These are phyloP conservation scores for Drosophila quadrilineata DNA, from an alignment of 1,140 invertebrate genomes.

Conservation along the genomic window DNA sequence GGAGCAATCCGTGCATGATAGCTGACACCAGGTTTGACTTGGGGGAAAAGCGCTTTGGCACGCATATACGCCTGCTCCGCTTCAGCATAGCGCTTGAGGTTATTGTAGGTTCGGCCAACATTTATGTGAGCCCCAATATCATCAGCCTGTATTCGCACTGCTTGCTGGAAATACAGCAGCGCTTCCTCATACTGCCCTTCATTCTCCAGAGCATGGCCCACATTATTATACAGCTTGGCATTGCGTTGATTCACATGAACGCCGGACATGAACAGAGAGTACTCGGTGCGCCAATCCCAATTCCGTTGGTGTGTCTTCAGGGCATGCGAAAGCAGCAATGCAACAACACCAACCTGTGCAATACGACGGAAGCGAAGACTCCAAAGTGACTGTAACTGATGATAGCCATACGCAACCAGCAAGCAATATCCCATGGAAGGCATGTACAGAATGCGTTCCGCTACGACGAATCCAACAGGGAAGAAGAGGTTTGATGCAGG, in stretches of 20 bases:
- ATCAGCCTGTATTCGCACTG: slow-evolving; percentile 95
- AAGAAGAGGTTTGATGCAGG: slow-evolving; percentile 98
- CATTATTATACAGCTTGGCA: slow-evolving; percentile 98
- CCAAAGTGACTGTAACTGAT: slow-evolving; percentile 66
- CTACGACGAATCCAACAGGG: slow-evolving; percentile 98
- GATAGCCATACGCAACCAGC: slow-evolving; percentile 91
- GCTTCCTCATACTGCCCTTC: slow-evolving; percentile 92
- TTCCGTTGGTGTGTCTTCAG: slow-evolving; percentile 93
- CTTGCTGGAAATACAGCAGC: slow-evolving; percentile 94
- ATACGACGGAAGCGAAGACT: slow-evolving; percentile 41
- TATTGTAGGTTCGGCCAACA: slow-evolving; percentile 96
- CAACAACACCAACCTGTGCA: slow-evolving; percentile 83
- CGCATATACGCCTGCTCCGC: slow-evolving; percentile 95
- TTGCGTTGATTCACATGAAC: slow-evolving; percentile 95
- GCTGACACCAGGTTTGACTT: slow-evolving; percentile 94
- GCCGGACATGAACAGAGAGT: slow-evolving; percentile 95
- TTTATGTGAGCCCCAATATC: slow-evolving; percentile 99
- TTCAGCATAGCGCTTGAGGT: slow-evolving; percentile 93
- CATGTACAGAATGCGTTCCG: slow-evolving; percentile 97
- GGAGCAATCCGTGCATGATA: slow-evolving; percentile 98
- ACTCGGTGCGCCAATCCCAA: slow-evolving; percentile 96
- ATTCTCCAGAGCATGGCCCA: slow-evolving; percentile 96
- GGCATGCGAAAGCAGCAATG: slow-evolving; percentile 88
- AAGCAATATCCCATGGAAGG: slow-evolving; percentile 99
- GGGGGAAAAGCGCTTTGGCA: slow-evolving; percentile 94